These are phyloP conservation scores for Chaitophorus viminalis DNA, from an alignment of 2,888 invertebrate genomes.

Conservation along the genomic window DNA sequence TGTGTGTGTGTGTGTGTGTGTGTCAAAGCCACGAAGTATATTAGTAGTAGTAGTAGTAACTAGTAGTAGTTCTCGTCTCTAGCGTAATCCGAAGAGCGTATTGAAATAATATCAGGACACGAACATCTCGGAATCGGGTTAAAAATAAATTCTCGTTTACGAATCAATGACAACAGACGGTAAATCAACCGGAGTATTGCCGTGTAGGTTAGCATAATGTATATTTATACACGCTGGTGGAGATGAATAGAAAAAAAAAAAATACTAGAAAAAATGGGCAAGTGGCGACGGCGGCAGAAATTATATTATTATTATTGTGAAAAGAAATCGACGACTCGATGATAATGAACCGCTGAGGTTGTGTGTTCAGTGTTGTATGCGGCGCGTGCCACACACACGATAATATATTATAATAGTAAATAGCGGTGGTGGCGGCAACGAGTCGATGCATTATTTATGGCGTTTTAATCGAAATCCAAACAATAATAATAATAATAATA, in stretches of 20 bases:
- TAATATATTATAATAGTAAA: not conserved
- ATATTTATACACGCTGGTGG: not conserved
- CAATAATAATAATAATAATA: not conserved
- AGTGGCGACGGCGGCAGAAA: not conserved
- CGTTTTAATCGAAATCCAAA: not conserved
- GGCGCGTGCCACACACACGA: not conserved
- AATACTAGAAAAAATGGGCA: not conserved
- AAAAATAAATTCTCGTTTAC: constrained; percentile 43
- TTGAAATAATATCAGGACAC: constrained; percentile 38
- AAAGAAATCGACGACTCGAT: constrained; percentile 31
- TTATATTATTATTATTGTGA: not conserved
- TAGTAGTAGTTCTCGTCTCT: not conserved
- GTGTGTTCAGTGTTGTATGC: constrained; percentile 15
- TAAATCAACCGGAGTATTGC: constrained; percentile 29
- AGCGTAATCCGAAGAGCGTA: constrained; percentile 14
- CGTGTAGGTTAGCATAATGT: too few species aligned
- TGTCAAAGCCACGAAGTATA: not conserved
- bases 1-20: too few species aligned
- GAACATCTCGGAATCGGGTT: constrained; percentile 27
- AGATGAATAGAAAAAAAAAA: not conserved
- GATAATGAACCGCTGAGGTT: constrained; percentile 16
- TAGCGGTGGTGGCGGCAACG: constrained; percentile 15
- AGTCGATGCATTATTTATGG: constrained; percentile 55
- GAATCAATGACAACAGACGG: constrained; percentile 8
- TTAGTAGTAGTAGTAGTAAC: not conserved